Base-by-base conservation (phyloP, 2,113 vertebrate species). In the Rhinolophus ferrumequinum region DNA sequence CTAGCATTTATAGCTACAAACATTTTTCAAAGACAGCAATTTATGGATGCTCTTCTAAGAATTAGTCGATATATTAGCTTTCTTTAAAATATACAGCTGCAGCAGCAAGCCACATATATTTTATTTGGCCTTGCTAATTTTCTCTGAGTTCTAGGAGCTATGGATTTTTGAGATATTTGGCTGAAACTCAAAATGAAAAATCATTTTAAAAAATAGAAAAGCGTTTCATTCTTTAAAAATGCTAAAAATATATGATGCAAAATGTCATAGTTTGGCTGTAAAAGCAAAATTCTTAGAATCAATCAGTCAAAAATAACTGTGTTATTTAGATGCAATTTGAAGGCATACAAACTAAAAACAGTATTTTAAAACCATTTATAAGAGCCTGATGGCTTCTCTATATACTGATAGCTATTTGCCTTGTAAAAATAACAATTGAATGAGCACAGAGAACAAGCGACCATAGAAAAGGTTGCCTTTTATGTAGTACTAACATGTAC, bases 221-320 rank as follows among this genome's bases (percentile, higher is more conserved):
- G 88, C 93, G 88, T 98, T 75, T 96, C 93, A 94, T 98, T 97
- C 97, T 98, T 98, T 98, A 97, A 97, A 94, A 98, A 97, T 95
- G 94, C 96, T 95, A 98, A 95, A 97, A 96, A 97, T 97, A 97
- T 93, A 98, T 97, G 97, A 98, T 98, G 97, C 66, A 97, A 97
- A 97, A 98, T 98, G 97, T 97, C 97, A 97, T 97, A 94, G 96
- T 97, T 97, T 98, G 97, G 97, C 96, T 97, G 95, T 97, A 97
- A 97, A 94, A 97, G 95, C 98, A 97, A 96, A 97, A 98, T 97
- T 96, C 97, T 97, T 97, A 96, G 97, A 97, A 96, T 98, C 98
- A 97, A 97, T 98, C 97, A 97, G 94, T 97, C 97, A 97, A 97
- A 98, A 97, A 97, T 98, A 97, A 90, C 97, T 96, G 64, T 97